Base-by-base conservation (phyloP, 2,888 invertebrate species). In the Hirtodrosophila duncani region DNA sequence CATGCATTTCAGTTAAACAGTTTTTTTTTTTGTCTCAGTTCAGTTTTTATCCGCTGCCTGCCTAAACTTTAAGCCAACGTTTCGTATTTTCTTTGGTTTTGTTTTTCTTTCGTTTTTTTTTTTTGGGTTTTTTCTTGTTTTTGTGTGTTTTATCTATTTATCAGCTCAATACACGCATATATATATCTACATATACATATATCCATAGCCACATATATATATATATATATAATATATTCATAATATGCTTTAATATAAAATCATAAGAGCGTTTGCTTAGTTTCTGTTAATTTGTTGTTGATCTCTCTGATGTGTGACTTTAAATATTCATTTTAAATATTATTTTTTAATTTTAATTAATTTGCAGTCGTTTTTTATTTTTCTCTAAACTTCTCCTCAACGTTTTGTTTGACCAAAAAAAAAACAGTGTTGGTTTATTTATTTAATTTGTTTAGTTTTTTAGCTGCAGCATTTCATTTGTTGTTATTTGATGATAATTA, bases 161-260 rank as follows among this genome's bases (percentile, higher is more conserved):
- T 24, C 33, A 34, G 34, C 49, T 30, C 23, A 21, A 36, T 14
- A 34, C 10, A 37, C 16, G 13, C 30, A 21, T n/a, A 9, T 16
- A 49, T 37, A 48, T 49, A 41, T 48, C 14, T 42, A 42, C 20
- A 23, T 42, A 23, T 10, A 16, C 7, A 9, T n/a, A 16, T 23
- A 33, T 37, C n/a, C 39, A 30, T 33, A 31, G 34, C 38, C 18
- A 37, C 36, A 45, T 58, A 20, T 26, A 27, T 30, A 44, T 39
- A 37, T 38, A 42, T 56, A 42, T 50, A 33, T 26, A 38, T 50
- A 48, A 45, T 60, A 33, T 52, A 46, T 37, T 17, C 48, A 66
- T 58, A 68, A 68, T 65, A 71, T 59, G 80, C 80, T 51, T 70
- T 58, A 68, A 68, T 65, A 71, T 59, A 74, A 74, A 79, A 71